Conservation (phyloP, 2,888 invertebrate species). For the Eugnorisma glareosa region DNA sequence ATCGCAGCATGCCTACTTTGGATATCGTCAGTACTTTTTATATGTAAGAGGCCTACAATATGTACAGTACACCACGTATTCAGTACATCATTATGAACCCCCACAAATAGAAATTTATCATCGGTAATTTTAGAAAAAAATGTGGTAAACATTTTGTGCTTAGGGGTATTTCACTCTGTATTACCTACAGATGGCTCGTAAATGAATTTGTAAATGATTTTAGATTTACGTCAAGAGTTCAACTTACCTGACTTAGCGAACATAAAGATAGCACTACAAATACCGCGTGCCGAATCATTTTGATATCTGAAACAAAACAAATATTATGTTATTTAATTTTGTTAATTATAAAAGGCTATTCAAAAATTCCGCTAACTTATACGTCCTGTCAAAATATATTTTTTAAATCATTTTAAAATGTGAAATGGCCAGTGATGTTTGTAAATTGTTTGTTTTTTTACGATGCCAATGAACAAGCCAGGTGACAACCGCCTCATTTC, state of each 20-base stretch:
- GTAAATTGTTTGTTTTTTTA: not conserved
- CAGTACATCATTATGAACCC: no score
- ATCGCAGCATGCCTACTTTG: no score
- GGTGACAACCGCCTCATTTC: not conserved
- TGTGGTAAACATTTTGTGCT: no score
- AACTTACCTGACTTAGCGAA: slow-evolving; percentile 50
- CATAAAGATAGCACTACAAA: slow-evolving; percentile 40
- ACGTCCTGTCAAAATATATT: not conserved
- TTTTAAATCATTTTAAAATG: not conserved
- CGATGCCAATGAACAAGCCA: not conserved
- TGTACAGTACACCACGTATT: no score
- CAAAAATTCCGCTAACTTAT: not conserved
- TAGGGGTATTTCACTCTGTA: no score
- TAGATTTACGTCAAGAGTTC: not conserved
- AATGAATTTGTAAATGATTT: not conserved
- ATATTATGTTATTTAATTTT: not conserved
- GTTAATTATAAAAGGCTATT: not conserved
- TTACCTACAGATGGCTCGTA: no score
- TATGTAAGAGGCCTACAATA: no score
- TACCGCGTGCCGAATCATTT: slow-evolving; percentile 54
- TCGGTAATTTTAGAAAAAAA: no score
- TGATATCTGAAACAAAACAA: slow-evolving; percentile 58
- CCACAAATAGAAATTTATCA: no score
- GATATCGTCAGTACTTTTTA: no score
- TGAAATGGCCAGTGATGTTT: not conserved